Conservation (phyloP, 2,113 vertebrate genomes). For the Copsychus sechellarum region DNA sequence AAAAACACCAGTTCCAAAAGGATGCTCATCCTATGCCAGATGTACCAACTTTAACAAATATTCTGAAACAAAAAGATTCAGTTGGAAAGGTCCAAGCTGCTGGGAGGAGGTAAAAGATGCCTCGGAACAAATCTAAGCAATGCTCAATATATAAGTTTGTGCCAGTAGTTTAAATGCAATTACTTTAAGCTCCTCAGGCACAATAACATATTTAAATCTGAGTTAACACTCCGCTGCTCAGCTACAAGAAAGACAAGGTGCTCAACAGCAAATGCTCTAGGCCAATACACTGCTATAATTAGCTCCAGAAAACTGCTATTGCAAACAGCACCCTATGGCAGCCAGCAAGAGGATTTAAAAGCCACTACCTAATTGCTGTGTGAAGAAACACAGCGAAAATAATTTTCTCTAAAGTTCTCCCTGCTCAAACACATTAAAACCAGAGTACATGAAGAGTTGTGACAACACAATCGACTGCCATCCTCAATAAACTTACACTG, state of each 20-base stretch:
- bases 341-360: background rate
- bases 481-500: background rate
- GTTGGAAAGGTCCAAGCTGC: background rate
- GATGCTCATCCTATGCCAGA: background rate
- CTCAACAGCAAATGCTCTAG: background rate
- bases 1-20: background rate
- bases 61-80: background rate
- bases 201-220: background rate
- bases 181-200: background rate
- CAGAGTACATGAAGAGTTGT: background rate
- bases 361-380: background rate
- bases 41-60: background rate
- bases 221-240: background rate
- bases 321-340: background rate
- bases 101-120: background rate
- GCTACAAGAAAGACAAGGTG: background rate
- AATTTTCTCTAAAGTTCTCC: background rate
- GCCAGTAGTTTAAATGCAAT: background rate
- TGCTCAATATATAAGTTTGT: rapidly evolving
- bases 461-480: background rate
- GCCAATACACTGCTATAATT: background rate
- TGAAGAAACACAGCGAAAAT: background rate
- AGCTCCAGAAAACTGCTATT: background rate
- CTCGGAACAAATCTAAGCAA: background rate
- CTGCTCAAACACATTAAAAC: background rate